These are phyloP conservation scores for Mellivora capensis DNA, from an alignment of 2,113 vertebrate genomes.

Conservation along the genomic window DNA sequence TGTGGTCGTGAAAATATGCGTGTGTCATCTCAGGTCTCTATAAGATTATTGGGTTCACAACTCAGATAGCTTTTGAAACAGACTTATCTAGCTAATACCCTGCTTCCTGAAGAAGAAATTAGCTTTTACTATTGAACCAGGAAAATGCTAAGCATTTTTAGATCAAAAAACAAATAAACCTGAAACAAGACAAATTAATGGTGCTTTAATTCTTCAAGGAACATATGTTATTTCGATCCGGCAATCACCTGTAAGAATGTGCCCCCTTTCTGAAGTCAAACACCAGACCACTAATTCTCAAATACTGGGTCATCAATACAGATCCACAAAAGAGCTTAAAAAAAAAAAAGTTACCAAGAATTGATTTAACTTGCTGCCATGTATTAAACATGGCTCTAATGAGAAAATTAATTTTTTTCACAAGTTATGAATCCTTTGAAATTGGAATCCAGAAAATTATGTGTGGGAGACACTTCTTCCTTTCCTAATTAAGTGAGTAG, in stretches of 20 bases:
- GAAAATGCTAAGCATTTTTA: neutral
- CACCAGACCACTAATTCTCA: neutral
- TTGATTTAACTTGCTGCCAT: constrained; percentile 40
- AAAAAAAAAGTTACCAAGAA: neutral
- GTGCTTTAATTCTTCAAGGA: neutral
- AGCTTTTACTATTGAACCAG: constrained; percentile 11
- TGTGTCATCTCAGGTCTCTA: neutral
- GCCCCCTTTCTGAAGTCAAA: neutral
- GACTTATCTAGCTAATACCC: neutral
- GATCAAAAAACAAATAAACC: constrained; percentile 2
- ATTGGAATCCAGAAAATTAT: constrained; percentile 64
- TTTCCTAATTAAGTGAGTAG: constrained; percentile 53
- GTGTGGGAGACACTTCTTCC: constrained; percentile 33
- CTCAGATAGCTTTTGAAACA: neutral
- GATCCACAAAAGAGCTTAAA: neutral
- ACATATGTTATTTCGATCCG: neutral
- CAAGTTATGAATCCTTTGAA: constrained; percentile 67
- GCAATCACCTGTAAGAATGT: too few species aligned
- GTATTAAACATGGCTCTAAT: constrained; percentile 54
- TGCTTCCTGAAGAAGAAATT: neutral
- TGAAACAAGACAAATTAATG: neutral
- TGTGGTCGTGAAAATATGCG: neutral
- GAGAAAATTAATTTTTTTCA: constrained; percentile 56
- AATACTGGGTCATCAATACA: neutral
- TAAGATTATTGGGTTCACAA: neutral